These are phyloP conservation scores for Morinoia aosen DNA, from an alignment of 2,888 invertebrate genomes.

Conservation along the genomic window DNA sequence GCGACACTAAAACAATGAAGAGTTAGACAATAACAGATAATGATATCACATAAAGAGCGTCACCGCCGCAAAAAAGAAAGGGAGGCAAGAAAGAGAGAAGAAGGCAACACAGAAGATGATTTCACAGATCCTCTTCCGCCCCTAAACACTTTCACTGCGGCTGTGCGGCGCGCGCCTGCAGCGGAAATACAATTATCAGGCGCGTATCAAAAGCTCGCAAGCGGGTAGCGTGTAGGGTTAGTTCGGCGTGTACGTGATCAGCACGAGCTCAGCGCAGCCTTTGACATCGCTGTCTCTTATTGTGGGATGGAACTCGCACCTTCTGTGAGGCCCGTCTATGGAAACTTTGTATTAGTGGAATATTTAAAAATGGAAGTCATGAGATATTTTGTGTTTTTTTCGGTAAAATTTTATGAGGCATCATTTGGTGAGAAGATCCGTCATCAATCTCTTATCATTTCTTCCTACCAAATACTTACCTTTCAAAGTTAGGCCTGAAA, in stretches of 20 bases:
- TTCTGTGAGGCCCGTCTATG: too few species aligned
- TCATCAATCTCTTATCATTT: too few species aligned
- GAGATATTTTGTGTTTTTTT: too few species aligned
- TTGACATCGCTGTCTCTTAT: too few species aligned
- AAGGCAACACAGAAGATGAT: not conserved
- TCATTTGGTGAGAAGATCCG: too few species aligned
- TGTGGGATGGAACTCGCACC: too few species aligned
- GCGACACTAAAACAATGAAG: not conserved
- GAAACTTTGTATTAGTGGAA: too few species aligned
- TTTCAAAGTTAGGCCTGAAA: too few species aligned
- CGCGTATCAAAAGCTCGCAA: not conserved
- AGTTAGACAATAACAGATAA: constrained; percentile 12
- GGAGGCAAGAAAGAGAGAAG: not conserved
- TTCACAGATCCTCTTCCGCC: constrained; percentile 42
- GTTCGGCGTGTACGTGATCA: not conserved
- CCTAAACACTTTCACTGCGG: constrained; percentile 39
- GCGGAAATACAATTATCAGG: constrained; percentile 29
- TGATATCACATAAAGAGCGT: not conserved
- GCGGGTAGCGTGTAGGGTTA: not conserved
- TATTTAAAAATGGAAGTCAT: too few species aligned
- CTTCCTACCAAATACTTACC: too few species aligned
- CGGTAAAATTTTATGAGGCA: too few species aligned
- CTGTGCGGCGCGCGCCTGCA: not conserved
- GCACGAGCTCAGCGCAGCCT: not conserved
- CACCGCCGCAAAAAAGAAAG: not conserved